Evolutionary conservation across 2,113 vertebrate genomes (phyloP).

Genomic region (Vulpes ferrilata): DNA sequence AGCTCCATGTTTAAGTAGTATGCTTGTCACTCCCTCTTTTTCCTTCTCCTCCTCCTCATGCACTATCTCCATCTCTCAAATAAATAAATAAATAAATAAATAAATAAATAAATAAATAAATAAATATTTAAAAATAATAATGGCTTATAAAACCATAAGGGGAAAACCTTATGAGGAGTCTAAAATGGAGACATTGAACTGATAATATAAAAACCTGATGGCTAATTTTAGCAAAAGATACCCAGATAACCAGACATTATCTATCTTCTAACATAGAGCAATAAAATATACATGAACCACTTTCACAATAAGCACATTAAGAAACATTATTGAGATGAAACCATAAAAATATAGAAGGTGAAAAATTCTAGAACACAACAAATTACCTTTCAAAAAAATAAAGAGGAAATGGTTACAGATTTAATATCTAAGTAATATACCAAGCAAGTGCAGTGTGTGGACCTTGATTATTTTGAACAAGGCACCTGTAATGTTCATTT

Average conservation of each 20-base stretch:
- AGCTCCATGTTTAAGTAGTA: background rate
- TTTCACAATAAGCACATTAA: conserved; percentile 2
- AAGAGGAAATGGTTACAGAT: background rate
- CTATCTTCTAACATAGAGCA: background rate
- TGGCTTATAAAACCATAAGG: background rate
- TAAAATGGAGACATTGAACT: background rate
- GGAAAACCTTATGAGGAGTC: background rate
- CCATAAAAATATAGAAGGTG: background rate
- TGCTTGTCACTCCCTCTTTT: too few relatives aligned
- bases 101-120: background rate
- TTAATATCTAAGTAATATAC: background rate
- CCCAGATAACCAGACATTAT: background rate
- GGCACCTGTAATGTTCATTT: background rate
- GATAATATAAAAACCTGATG: background rate
- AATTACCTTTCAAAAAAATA: background rate
- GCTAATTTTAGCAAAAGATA: background rate
- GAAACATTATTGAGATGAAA: background rate
- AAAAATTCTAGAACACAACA: background rate
- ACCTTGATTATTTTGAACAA: background rate
- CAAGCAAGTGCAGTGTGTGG: background rate
- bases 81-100: background rate
- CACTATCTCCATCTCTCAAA: background rate
- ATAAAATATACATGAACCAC: background rate
- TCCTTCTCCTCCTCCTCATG: background rate
- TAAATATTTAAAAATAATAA: background rate